phyloP scores from a whole-genome alignment of 2,113 vertebrate species.

The Cavia porcellus region DNA sequence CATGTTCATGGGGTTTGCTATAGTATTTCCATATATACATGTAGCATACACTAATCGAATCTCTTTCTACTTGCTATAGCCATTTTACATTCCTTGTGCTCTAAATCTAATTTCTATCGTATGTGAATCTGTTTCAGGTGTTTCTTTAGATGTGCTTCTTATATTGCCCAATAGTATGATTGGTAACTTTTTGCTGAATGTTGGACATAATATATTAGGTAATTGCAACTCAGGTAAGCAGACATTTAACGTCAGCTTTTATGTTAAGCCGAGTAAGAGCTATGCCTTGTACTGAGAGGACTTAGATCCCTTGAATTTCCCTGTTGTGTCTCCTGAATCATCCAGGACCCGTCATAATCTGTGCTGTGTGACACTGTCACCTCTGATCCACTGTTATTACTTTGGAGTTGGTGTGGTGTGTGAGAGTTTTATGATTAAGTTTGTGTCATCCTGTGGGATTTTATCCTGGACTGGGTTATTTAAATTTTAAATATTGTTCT shows the following conservation, averaged over 20 bases:
- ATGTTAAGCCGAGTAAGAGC: background rate
- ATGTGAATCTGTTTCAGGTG: background rate
- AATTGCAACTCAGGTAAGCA: background rate
- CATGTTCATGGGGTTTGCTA: background rate
- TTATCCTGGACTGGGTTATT: background rate
- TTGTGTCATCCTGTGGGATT: background rate
- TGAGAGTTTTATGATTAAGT: background rate
- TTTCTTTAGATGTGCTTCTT: background rate
- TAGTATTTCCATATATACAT: background rate
- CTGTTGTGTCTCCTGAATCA: background rate
- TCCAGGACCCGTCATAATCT: background rate
- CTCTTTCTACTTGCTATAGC: background rate
- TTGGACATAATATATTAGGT: background rate
- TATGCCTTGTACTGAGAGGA: no score
- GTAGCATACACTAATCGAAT: background rate
- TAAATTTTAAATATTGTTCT: background rate
- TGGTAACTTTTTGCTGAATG: background rate
- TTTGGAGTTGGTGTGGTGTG: no score
- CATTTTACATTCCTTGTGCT: background rate
- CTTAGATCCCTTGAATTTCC: background rate
- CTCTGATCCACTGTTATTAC: background rate
- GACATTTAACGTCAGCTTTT: background rate
- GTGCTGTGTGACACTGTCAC: background rate
- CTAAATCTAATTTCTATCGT: background rate
- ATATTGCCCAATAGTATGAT: background rate